Evolutionary conservation across 2,113 vertebrate genomes (phyloP), one percentile per base, ranked within the genome.

Genomic region (Sinocyclocheilus anshuiensis): DNA sequence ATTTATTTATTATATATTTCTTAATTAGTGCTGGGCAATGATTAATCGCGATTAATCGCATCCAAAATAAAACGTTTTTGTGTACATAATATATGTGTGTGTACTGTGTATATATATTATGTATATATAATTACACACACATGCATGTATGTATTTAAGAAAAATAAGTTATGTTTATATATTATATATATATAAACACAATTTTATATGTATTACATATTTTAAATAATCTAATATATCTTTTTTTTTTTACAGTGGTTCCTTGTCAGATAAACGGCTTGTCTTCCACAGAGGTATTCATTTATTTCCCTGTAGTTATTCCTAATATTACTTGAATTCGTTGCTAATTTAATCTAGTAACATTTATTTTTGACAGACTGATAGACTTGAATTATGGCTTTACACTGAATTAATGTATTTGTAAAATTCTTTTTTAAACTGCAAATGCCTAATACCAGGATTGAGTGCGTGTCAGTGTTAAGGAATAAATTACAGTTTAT

Each of bases 241-340:
- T 50, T 80, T 77, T 50, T 80, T 53, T 77, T 59, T 87, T 67
- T 18, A 77, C 91, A 97, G 97, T 86, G 96, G 96, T 24, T 95
- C 97, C 15, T 90, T 97, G 86, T 97, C 97, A 0, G 96, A 97
- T 80, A 97, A 96, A 91, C 95, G 95, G 83, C 93, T 97, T 39
- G 2, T 96, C 63, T 96, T 97, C 88, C 91, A 86, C 65, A 92
- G 87, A 96, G 97, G 97, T 97, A 95, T 53, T 84, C 63, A 1
- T 13, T 71, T 36, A 53, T 61, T n/a, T 50, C 33, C 59, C 4
- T 22, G 26, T 11, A 48, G 50, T 45, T 63, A 57, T 61, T 48
- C 15, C 8, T 29, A 15, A 78, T 22, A 76, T 36, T 48, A 57
- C 10, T 65, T 18, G 0, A 65, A 24, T 65, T 33, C 18, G 48